Conservation (phyloP, 2,888 invertebrate genomes). For the Parelbella ahira region DNA sequence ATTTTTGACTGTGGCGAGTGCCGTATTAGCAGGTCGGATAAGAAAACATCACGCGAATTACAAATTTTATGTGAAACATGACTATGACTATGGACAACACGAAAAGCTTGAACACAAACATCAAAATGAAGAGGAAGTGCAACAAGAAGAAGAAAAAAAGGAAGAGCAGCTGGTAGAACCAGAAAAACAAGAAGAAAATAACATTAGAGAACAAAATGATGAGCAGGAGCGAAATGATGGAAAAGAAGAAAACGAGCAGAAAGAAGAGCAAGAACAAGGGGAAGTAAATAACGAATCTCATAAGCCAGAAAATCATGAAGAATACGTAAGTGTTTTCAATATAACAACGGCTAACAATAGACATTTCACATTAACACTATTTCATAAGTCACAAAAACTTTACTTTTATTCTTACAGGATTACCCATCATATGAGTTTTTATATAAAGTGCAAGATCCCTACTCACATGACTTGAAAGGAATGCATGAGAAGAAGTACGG, state of each 20-base stretch:
- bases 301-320: constrained; percentile 60
- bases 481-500: constrained; percentile 74
- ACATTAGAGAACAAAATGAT: constrained; percentile 25
- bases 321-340: constrained; percentile 69
- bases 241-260: constrained; percentile 6
- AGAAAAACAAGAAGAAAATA: constrained; percentile 39
- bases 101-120: constrained; percentile 1
- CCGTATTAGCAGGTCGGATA: constrained; percentile 11
- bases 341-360: too few species aligned
- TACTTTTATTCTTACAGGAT: too few species aligned
- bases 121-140: constrained; percentile 1
- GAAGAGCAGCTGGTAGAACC: constrained; percentile 1
- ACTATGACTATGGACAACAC: constrained; percentile 16
- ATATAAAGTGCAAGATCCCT: constrained; percentile 66
- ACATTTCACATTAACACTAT: too few species aligned
- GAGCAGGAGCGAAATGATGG: constrained; percentile 13
- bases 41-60: constrained; percentile 7
- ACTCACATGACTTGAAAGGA: constrained; percentile 78
- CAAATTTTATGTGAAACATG: constrained; percentile 18
- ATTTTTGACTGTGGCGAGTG: constrained; percentile 11
- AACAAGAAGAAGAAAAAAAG: background rate
- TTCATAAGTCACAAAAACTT: too few species aligned
- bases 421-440: constrained; percentile 77
- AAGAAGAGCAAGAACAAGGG: too few species aligned
- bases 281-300: constrained; percentile 50